Evolutionary conservation across 2,888 invertebrate species (phyloP).

Genomic region (Lasioglossum calceatum): DNA sequence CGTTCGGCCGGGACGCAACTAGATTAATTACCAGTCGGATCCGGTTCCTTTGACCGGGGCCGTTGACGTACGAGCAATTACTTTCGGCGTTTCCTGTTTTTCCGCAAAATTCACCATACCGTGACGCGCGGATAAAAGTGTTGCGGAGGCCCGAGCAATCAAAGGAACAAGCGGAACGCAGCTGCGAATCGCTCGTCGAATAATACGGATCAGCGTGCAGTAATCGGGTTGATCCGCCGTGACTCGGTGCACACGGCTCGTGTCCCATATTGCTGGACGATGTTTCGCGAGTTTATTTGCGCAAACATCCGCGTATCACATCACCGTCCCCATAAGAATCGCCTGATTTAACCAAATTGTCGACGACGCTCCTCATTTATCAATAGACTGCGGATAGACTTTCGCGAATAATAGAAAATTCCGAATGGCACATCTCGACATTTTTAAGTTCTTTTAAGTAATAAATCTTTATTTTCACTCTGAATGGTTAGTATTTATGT

Average conservation of each 20-base stretch:
- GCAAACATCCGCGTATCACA: not conserved
- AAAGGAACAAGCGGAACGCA: not conserved
- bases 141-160: not conserved
- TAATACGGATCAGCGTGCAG: conserved; percentile 16
- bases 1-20: not conserved
- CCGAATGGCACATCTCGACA: too few relatives aligned
- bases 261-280: too few relatives aligned
- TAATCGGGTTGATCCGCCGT: not conserved
- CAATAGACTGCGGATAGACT: too few relatives aligned
- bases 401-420: too few relatives aligned
- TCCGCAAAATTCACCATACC: not conserved
- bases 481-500: too few relatives aligned
- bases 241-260: not conserved
- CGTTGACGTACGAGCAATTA: not conserved
- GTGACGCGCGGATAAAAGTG: not conserved
- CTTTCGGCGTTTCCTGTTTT: conserved; percentile 4
- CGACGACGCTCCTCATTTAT: too few relatives aligned
- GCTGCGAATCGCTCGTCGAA: conserved; percentile 2
- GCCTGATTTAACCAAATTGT: too few relatives aligned
- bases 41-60: not conserved
- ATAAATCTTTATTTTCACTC: too few relatives aligned
- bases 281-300: not conserved
- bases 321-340: not conserved
- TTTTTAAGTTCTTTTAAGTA: too few relatives aligned
- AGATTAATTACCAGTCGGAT: not conserved